Evolutionary conservation across 2,888 invertebrate species (phyloP).

Genomic region (Eristalinus aeneus): DNA sequence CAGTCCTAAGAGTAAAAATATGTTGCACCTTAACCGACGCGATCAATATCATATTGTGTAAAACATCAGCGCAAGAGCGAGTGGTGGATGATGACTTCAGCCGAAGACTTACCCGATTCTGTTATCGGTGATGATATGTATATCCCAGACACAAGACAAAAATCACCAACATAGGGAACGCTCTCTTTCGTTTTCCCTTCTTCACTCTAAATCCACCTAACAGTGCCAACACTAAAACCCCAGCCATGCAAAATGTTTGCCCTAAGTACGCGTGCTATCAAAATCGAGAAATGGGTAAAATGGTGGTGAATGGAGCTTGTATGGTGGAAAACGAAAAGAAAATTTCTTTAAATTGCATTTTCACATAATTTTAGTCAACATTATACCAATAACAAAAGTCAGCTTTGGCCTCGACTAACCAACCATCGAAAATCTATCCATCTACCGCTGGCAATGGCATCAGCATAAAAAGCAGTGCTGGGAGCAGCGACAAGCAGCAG

Average conservation of each 20-base stretch:
- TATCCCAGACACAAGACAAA: slow-evolving; percentile 15
- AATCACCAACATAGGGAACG: slow-evolving; percentile 15
- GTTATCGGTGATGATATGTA: slow-evolving; percentile 36
- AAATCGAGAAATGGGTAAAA: slow-evolving; percentile 9
- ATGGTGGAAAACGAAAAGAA: slow-evolving; percentile 62
- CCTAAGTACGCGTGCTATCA: slow-evolving; percentile 11
- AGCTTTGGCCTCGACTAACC: slow-evolving; percentile 35
- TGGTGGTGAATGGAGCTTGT: slow-evolving; percentile 7
- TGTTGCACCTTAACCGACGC: not conserved
- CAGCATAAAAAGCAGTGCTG: slow-evolving; percentile 24
- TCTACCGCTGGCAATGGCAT: slow-evolving; percentile 35
- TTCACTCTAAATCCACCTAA: slow-evolving; percentile 25
- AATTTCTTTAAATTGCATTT: slow-evolving; percentile 72
- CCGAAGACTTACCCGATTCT: not conserved
- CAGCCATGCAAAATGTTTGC: slow-evolving; percentile 32
- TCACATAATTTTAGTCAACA: slow-evolving; percentile 74
- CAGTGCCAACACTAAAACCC: slow-evolving; percentile 31
- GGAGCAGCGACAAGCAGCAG: slow-evolving; percentile 31
- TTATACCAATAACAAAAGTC: slow-evolving; percentile 56
- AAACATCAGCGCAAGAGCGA: slow-evolving; percentile 35
- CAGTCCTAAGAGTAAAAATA: not conserved
- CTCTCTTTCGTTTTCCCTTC: not conserved
- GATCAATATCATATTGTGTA: slow-evolving; percentile 14
- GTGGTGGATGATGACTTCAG: slow-evolving; percentile 3
- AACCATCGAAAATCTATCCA: slow-evolving; percentile 60